These are phyloP conservation scores for Heliconius ismenius DNA, from an alignment of 2,888 invertebrate species.

Conservation along the genomic window DNA sequence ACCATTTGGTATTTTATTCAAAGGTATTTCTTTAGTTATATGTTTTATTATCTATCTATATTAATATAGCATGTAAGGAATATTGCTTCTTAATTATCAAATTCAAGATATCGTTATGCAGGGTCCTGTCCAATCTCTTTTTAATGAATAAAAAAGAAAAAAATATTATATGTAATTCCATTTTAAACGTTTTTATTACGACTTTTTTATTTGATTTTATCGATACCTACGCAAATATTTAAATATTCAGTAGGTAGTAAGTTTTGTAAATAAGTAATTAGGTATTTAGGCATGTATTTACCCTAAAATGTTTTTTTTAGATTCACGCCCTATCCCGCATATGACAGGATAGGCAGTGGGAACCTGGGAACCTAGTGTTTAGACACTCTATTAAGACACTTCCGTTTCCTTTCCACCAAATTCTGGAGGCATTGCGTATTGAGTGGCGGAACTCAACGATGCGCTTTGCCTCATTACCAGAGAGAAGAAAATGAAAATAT, in stretches of 20 bases:
- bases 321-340: too few relatives aligned
- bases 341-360: too few relatives aligned
- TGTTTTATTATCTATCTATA: conserved; percentile 17
- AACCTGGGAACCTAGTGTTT: too few relatives aligned
- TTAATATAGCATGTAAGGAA: conserved; percentile 2
- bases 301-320: too few relatives aligned
- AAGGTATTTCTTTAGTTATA: conserved; percentile 17
- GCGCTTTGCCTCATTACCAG: too few relatives aligned
- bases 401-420: too few relatives aligned
- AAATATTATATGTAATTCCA: neutral
- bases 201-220: conserved; percentile 4
- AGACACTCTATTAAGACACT: too few relatives aligned
- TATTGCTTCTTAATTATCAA: conserved; percentile 24
- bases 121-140: neutral
- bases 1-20: conserved; percentile 13
- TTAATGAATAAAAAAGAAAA: conserved; percentile 6
- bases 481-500: too few relatives aligned
- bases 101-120: conserved; percentile 4
- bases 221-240: neutral
- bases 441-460: too few relatives aligned
- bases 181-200: conserved; percentile 1
- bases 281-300: neutral
- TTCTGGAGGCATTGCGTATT: too few relatives aligned
- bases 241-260: neutral
- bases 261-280: neutral